Conservation (phyloP, 2,113 vertebrate genomes). For the Pionites leucogaster region DNA sequence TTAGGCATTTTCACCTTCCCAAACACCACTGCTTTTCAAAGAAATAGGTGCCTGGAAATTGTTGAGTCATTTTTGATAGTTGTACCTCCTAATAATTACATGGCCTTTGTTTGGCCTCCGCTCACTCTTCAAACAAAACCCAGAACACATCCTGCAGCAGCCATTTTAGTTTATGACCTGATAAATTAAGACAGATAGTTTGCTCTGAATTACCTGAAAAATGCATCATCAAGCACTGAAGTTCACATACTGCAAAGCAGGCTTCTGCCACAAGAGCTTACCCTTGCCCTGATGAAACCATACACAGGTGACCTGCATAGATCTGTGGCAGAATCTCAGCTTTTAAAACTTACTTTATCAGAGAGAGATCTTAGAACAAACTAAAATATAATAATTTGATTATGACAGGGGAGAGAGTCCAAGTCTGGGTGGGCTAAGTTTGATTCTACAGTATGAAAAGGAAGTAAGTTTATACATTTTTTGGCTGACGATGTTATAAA, state of each 20-base stretch:
- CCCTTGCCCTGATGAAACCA: rapidly evolving
- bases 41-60: neutral
- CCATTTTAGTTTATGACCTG: neutral
- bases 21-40: neutral
- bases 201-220: neutral
- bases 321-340: rapidly evolving
- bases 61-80: neutral
- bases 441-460: neutral
- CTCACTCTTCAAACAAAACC: neutral
- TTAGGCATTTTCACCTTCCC: neutral
- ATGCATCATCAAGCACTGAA: neutral
- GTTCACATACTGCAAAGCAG: neutral
- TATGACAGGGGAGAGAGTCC: neutral
- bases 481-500: neutral
- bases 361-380: neutral
- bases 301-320: neutral
- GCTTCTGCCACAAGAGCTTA: neutral
- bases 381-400: neutral
- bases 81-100: neutral
- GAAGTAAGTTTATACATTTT: neutral
- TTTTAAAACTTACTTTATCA: neutral
- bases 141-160: neutral
- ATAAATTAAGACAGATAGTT: neutral
- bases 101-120: neutral
- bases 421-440: neutral